Base-by-base conservation (phyloP, 64 coral and sea anemone genomes). In the Actinia equina region DNA sequence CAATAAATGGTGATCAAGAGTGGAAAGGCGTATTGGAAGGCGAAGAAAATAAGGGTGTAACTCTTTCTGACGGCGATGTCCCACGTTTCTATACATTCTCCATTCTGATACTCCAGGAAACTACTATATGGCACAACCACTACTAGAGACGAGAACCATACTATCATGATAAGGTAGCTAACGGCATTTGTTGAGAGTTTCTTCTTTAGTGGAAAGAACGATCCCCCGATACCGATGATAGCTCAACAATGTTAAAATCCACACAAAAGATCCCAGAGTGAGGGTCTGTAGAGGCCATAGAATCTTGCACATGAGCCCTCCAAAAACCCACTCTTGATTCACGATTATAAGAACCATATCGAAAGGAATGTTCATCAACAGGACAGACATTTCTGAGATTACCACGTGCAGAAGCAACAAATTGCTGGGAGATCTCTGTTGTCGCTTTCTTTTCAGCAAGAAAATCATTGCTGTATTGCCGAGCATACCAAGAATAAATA, bases 231-330 rank as follows among this genome's bases (percentile, higher is more conserved):
- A 95, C 15, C 89, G 84, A 41, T 95, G 90, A 46, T 89, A 20
- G 79, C 94, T 95, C 41, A 95, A 79, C 18, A 91, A 84, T 37
- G 88, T 95, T 0, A 95, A 52, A 2, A 89, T 95, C 83, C 91
- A 87, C 19, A 95, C 94, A 17, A 95, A 80, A 2, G 88, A 86
- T 0, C 94, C 90, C 20, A 92, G 87, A 0, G 94, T 87, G 12
- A 91, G 45, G 9, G 94, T 95, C 55, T 95, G 94, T 44, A 95
- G 49, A 3, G 94, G 94, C 90, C 94, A 92, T 20, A 95, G 43
- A 20, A 92, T 23, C 83, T 92, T 91, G 49, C 94, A 95, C 87
- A 95, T 76, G 2, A 89, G 20, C 16, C 77, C 22, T 10, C 94
- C 94, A 80, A 95, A 95, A 59, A 92, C 23, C 94, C 94, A 95